Conservation (phyloP, 2,888 invertebrate species). For the Phortica magna region DNA sequence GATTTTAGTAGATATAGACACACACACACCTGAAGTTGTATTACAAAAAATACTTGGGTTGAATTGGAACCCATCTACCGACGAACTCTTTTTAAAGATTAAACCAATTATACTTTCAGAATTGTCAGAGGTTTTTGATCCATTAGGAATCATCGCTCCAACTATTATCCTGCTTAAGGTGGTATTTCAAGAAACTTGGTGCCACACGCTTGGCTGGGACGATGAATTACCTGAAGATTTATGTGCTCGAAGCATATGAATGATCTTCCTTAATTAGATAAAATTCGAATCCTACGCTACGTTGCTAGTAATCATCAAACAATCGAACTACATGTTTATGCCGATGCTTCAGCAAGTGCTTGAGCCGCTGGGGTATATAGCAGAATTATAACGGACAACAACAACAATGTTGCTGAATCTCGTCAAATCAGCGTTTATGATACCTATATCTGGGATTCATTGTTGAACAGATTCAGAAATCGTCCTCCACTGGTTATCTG, state of each 20-base stretch:
- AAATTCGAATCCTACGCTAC: constrained; percentile 26
- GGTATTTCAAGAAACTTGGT: constrained; percentile 47
- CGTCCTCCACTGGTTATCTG: constrained; percentile 59
- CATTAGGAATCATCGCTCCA: constrained; percentile 43
- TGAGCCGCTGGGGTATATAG: constrained; percentile 40
- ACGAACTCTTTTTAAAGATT: constrained; percentile 19
- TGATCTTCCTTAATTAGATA: constrained; percentile 20
- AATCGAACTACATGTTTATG: constrained; percentile 26
- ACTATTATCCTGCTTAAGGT: constrained; percentile 43
- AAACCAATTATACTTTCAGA: constrained; percentile 41
- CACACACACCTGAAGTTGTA: not conserved
- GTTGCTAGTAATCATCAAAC: not conserved
- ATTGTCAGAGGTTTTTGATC: constrained; percentile 44
- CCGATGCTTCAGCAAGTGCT: constrained; percentile 39
- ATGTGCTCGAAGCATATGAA: constrained; percentile 15
- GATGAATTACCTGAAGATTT: constrained; percentile 39
- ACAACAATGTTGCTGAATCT: not conserved
- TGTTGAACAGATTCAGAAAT: constrained; percentile 63
- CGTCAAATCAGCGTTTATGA: not conserved
- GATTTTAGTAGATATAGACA: not conserved
- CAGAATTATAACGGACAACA: constrained; percentile 26
- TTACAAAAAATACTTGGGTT: constrained; percentile 21
- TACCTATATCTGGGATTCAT: constrained; percentile 26
- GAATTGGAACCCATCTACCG: constrained; percentile 32
- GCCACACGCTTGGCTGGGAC: constrained; percentile 43